Evolutionary conservation across 2,797 vertebrate species (phyloP), one percentile per base, ranked within the genome.

Genomic region (Emydoidea blandingii): DNA sequence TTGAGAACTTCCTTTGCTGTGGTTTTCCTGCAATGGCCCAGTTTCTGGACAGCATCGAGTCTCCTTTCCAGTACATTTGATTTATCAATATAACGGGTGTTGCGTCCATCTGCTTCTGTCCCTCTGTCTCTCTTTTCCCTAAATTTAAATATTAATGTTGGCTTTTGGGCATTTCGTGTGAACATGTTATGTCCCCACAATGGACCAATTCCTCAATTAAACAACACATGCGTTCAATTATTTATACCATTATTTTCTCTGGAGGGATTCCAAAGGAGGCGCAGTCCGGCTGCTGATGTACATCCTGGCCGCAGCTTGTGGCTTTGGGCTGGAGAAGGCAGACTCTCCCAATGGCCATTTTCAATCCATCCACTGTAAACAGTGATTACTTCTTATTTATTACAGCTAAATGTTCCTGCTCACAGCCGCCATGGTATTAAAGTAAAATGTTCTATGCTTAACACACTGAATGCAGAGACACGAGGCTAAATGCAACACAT

Each of bases 301-400:
- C 18, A 15, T 4, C 8, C 76, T 47, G 25, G 34, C 27, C 5
- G 2, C 50, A 89, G 84, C 68, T 56, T n/a, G 53, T 76, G 87
- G 25, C 81, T 85, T 83, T 94, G 0, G 0, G 29, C 94, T 94
- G 89, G 34, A 91, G 79, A 87, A 96, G 80, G 83, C 91, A 62
- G 88, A 88, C 31, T 86, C 62, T 92, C 53, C 89, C 88, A 87
- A 34, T 93, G 95, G 89, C 93, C 68, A 27, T 97, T 95, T 95
- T 87, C 93, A 90, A 94, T 93, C 88, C 79, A 59, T 87, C 96
- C 93, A 54, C 12, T 83, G 86, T 65, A 89, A 97, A 97, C 93
- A 88, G 85, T 93, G 96, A 96, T 97, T 97, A 93, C 93, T 95
- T 90, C 89, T 97, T 96, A 97, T 97, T 97, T 97, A 95, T 93